phyloP scores from a whole-genome alignment of 2,113 vertebrate species.

The Poecile atricapillus region DNA sequence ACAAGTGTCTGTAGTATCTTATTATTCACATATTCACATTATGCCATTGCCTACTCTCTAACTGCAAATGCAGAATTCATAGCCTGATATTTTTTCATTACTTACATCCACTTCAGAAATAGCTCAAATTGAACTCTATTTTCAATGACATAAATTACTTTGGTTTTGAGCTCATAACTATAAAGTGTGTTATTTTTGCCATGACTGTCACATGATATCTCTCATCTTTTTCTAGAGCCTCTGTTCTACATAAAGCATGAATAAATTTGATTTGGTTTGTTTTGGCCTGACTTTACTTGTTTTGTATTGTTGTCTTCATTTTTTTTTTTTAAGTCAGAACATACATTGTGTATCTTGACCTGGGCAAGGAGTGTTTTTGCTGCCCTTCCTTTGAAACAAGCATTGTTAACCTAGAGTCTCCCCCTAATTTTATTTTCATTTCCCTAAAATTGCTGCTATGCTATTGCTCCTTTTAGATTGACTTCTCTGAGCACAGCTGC shows the following conservation, averaged over 20 bases:
- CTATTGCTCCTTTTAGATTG: background rate
- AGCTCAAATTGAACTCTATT: background rate
- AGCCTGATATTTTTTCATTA: background rate
- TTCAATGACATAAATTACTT: constrained; percentile 1
- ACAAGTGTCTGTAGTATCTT: background rate
- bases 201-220: background rate
- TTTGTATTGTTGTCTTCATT: background rate
- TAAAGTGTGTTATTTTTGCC: constrained; percentile 27
- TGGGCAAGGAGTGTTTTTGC: background rate
- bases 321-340: background rate
- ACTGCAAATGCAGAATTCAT: background rate
- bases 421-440: background rate
- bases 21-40: background rate
- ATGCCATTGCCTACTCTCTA: background rate
- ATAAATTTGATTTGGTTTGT: background rate
- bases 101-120: background rate
- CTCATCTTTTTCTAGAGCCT: background rate
- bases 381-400: background rate
- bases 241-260: background rate
- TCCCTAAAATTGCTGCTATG: background rate
- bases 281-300: background rate
- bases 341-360: background rate
- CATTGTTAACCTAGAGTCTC: background rate
- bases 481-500: background rate
- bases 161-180: background rate